Base-by-base conservation (phyloP, 2,113 vertebrate genomes). In the Apodemus speciosus region DNA sequence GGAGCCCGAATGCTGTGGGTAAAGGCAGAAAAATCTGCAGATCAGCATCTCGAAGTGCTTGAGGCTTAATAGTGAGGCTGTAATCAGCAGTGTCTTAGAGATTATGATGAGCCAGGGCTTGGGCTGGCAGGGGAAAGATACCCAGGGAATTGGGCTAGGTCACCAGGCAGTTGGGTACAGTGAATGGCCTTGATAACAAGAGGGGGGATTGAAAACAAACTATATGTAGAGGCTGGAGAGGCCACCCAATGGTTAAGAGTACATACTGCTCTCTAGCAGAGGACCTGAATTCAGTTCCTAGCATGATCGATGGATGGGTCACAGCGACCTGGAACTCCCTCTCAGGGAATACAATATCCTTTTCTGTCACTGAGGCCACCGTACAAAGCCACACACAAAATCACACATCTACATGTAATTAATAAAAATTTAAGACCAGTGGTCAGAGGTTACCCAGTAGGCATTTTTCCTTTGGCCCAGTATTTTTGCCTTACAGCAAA, bases 81-180 rank as follows among this genome's bases (percentile, higher is more conserved):
- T 27, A n/a, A 11, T 9, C 14, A 76, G 84, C 46, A 88, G 38
- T 2, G 23, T 58, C 73, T 21, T 83, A n/a, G 35, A 35, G 58
- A 32, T 15, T 6, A 43, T 1, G 1, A 0, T 43, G 9, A 56
- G 2, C 27, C 25, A 60, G 69, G 38, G 18, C 21, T 25, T 7
- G 3, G 2, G 5, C 38, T 15, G 30, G 60, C 86, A 76, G 27
- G 27, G 76, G 1, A 43, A 16, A 87, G 62, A 23, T 58, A 27
- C 32, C 32, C 51, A 75, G 53, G 20, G 27, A 9, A 5, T 58
- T 40, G 51, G 4, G 49, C 38, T 38, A 30, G 32, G 35, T 43
- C 1, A 25, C 15, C 51, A 60, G 23, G 30, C 21, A 72, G 14
- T 23, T 16, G 21, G 43, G 73, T 85, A 76, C 6, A 21, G 38